phyloP scores from a whole-genome alignment of 2,113 vertebrate genomes.

The Lagopus muta region DNA sequence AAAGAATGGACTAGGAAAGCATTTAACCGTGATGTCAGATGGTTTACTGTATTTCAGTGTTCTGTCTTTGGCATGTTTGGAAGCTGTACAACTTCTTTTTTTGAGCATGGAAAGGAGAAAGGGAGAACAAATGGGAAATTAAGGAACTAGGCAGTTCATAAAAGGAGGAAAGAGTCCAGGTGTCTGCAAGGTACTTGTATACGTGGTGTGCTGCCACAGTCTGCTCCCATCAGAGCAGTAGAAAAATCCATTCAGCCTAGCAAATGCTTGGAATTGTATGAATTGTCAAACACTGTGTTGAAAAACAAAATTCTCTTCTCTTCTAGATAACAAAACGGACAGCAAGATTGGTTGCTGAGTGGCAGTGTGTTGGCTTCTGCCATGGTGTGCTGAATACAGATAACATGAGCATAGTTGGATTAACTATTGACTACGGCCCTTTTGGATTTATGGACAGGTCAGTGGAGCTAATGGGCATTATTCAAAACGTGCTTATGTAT shows the following conservation, averaged over 20 bases:
- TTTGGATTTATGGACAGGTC: conserved; percentile 98
- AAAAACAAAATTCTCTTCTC: background rate
- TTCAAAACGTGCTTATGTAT: fast-evolving
- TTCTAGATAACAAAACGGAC: conserved; percentile 87
- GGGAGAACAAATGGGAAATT: background rate
- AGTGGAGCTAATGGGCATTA: background rate
- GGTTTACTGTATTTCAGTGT: background rate
- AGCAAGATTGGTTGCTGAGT: conserved; percentile 90
- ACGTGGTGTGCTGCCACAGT: background rate
- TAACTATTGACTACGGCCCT: conserved; percentile 96
- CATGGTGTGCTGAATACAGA: conserved; percentile 98
- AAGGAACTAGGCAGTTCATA: background rate
- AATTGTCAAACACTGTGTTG: fast-evolving
- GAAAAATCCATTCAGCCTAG: background rate
- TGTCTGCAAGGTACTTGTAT: background rate
- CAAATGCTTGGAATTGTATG: background rate
- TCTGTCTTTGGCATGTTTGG: background rate
- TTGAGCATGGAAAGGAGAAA: background rate
- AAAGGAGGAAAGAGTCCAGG: background rate
- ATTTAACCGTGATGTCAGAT: background rate
- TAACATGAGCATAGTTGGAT: conserved; percentile 96
- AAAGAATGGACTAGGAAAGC: background rate
- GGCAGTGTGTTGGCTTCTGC: conserved; percentile 98
- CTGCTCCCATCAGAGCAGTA: background rate
- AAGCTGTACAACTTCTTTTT: background rate